Percentiles rank a stretch among this genome's conserved stretches.
Conservation (phyloP, 1,140 invertebrate species). For the Lineus longissimus region DNA sequence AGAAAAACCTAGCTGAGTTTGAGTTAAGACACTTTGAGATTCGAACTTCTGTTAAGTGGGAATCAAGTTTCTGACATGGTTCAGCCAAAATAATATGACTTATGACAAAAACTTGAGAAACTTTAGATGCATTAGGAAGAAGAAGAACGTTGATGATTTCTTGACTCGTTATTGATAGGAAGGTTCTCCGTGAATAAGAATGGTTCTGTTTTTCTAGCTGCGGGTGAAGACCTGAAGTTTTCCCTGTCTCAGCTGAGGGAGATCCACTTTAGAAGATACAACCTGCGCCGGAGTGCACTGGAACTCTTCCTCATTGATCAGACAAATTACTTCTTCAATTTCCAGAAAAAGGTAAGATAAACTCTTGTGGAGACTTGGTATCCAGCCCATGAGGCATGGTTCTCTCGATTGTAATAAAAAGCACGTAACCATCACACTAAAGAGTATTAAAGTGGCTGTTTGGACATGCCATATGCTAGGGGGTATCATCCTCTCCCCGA, state of each 20-base stretch:
- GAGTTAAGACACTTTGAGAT: too few relatives aligned
- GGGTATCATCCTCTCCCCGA: too few relatives aligned
- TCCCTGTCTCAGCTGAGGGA: conserved; percentile 60
- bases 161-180: not conserved
- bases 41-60: too few relatives aligned
- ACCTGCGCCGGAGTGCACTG: conserved; percentile 63
- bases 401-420: too few relatives aligned
- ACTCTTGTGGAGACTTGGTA: not conserved
- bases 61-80: too few relatives aligned
- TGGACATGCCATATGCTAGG: too few relatives aligned
- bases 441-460: too few relatives aligned
- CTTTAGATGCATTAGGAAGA: too few relatives aligned
- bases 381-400: too few relatives aligned
- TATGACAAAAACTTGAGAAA: not conserved
- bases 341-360: conserved; percentile 60
- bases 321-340: conserved; percentile 68
- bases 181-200: not conserved
- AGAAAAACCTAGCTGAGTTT: not conserved
- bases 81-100: not conserved
- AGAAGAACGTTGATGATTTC: conserved; percentile 51
- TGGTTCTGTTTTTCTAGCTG: conserved; percentile 27
- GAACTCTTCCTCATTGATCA: conserved; percentile 67
- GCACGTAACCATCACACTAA: too few relatives aligned
- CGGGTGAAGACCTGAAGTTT: conserved; percentile 56
- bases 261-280: conserved; percentile 65